phyloP scores from a whole-genome alignment of 1,140 invertebrate species.

The Formica selysi region DNA sequence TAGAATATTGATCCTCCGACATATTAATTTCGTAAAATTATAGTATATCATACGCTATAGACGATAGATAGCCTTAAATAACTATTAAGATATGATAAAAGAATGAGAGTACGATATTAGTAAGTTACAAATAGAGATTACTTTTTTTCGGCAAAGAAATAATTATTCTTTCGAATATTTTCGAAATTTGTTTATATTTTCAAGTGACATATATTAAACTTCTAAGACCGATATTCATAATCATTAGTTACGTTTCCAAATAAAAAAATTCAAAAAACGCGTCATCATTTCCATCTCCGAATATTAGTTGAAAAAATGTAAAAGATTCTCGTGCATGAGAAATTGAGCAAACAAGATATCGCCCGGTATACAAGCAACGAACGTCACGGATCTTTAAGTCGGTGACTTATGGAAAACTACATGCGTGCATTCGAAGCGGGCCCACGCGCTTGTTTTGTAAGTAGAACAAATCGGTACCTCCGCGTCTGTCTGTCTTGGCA shows the following conservation, averaged over 20 bases:
- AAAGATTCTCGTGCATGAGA: neutral
- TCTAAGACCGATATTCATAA: neutral
- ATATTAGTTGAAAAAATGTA: neutral
- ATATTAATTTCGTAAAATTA: neutral
- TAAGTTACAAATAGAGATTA: neutral
- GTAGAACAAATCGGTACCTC: conserved; percentile 66
- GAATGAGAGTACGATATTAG: neutral
- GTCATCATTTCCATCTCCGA: neutral
- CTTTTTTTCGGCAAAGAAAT: neutral
- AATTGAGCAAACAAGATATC: conserved; percentile 13
- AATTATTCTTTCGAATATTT: neutral
- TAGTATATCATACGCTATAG: neutral
- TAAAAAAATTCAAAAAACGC: neutral
- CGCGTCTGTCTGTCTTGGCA: neutral
- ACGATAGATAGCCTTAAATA: neutral
- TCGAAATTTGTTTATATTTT: neutral
- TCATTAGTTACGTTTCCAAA: neutral
- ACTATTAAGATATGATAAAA: conserved; percentile 3
- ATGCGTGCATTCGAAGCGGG: neutral
- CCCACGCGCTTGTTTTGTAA: neutral
- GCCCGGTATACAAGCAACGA: neutral
- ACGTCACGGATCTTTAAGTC: conserved; percentile 39
- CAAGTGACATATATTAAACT: neutral
- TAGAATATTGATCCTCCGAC: conserved; percentile 1
- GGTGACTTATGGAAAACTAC: conserved; percentile 48